Conservation (phyloP, 1,140 invertebrate species). For the Coptotermes formosanus region DNA sequence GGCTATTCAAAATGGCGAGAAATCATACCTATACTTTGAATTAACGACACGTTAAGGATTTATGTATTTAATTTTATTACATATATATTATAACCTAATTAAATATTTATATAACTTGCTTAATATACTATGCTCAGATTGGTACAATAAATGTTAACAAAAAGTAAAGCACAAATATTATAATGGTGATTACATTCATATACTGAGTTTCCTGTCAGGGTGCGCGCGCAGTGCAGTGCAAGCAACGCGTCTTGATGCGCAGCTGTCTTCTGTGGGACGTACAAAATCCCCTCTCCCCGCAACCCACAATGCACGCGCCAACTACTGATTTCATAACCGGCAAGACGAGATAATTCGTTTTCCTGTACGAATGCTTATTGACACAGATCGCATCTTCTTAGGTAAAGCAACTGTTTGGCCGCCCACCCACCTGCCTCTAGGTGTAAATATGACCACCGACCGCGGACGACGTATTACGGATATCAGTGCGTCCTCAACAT, state of each 20-base stretch:
- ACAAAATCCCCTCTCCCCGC: not conserved
- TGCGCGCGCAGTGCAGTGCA: too few species aligned
- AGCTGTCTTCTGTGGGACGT: not conserved
- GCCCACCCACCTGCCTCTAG: not conserved
- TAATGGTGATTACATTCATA: too few species aligned
- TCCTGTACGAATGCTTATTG: not conserved
- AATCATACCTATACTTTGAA: too few species aligned
- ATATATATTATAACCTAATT: too few species aligned
- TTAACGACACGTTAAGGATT: too few species aligned
- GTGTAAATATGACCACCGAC: not conserved
- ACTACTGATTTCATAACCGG: constrained; percentile 2
- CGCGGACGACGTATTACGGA: not conserved
- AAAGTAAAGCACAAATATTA: too few species aligned
- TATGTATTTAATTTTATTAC: too few species aligned
- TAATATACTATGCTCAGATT: too few species aligned
- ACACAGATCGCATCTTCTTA: not conserved
- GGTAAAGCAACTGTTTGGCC: not conserved
- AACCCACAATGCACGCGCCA: not conserved
- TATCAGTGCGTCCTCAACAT: not conserved
- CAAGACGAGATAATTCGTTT: not conserved
- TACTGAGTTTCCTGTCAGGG: too few species aligned
- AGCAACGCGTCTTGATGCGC: not conserved
- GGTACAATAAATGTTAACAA: too few species aligned
- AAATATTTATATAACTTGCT: too few species aligned
- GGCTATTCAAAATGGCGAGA: too few species aligned